Percentiles rank a stretch among this genome's conserved stretches.
These are phyloP conservation scores for Criorhina ranunculi DNA, from an alignment of 2,888 invertebrate genomes.

Conservation along the genomic window DNA sequence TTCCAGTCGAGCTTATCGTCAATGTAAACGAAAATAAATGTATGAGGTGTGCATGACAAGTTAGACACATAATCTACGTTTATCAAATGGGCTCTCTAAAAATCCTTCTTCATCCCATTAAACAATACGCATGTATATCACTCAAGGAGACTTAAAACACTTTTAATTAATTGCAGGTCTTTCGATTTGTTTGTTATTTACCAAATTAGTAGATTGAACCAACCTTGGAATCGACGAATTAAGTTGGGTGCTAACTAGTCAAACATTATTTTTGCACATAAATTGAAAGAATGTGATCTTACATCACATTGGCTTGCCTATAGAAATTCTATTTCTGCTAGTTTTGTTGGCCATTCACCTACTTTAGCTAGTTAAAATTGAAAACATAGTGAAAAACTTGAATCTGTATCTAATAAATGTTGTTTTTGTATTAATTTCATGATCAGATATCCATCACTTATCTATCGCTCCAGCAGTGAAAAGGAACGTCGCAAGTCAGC, in stretches of 20 bases:
- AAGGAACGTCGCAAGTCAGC: slow-evolving; percentile 91
- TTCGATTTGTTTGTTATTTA: slow-evolving; percentile 81
- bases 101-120: too few relatives aligned
- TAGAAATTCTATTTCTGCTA: slow-evolving; percentile 27
- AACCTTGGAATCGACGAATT: slow-evolving; percentile 80
- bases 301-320: slow-evolving; percentile 51
- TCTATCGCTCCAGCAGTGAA: slow-evolving; percentile 81
- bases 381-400: slow-evolving; percentile 41
- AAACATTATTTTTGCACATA: slow-evolving; percentile 22
- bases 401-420: slow-evolving; percentile 49
- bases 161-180: slow-evolving; percentile 79
- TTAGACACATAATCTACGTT: too few relatives aligned
- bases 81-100: too few relatives aligned
- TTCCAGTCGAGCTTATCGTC: too few relatives aligned
- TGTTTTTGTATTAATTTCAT: slow-evolving; percentile 12
- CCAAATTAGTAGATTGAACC: slow-evolving; percentile 79
- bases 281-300: slow-evolving; percentile 39
- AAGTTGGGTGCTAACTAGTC: slow-evolving; percentile 79
- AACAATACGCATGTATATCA: not conserved
- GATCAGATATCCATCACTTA: slow-evolving; percentile 82
- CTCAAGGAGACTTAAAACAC: not conserved
- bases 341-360: slow-evolving; percentile 21
- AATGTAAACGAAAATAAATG: too few relatives aligned
- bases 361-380: slow-evolving; percentile 32
- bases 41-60: too few relatives aligned